These are phyloP conservation scores for Arrhamphus sclerolepis DNA, from an alignment of 2,797 vertebrate species.

Conservation along the genomic window DNA sequence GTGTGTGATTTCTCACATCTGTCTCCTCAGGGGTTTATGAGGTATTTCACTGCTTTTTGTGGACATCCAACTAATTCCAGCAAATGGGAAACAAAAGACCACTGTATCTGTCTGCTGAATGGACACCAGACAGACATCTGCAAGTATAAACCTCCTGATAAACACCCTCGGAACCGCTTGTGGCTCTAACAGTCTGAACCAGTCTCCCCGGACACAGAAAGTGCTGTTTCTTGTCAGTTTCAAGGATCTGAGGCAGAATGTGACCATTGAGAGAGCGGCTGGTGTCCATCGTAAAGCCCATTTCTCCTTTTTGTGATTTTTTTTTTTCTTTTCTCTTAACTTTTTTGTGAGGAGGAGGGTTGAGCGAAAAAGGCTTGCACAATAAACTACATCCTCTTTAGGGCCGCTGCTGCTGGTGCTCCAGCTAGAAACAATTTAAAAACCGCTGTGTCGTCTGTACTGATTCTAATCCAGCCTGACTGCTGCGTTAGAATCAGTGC, in stretches of 20 bases:
- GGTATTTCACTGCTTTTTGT: constrained; percentile 41
- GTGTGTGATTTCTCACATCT: constrained; percentile 7
- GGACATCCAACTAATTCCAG: constrained; percentile 30
- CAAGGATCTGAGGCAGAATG: constrained; percentile 41
- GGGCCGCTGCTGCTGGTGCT: constrained; percentile 39
- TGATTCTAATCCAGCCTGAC: too few relatives aligned
- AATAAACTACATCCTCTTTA: constrained; percentile 76
- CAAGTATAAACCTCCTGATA: constrained; percentile 34
- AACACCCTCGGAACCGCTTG: constrained; percentile 25
- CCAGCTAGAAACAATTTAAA: constrained; percentile 53
- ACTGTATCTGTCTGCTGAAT: constrained; percentile 58
- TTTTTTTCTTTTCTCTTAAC: constrained; percentile 7
- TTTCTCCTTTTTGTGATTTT: constrained; percentile 66
- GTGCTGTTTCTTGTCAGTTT: constrained; percentile 32
- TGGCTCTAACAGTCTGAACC: constrained; percentile 43
- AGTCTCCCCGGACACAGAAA: constrained; percentile 46
- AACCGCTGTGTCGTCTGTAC: constrained; percentile 28
- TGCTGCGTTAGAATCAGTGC: constrained; percentile 15
- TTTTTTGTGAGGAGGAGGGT: constrained; percentile 1
- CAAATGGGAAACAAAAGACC: constrained; percentile 62
- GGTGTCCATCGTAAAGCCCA: constrained; percentile 37
- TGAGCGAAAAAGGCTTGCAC: constrained; percentile 53
- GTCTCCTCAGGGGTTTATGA: constrained; percentile 31
- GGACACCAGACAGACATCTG: constrained; percentile 67
- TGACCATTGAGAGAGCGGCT: constrained; percentile 31